A percentile compares a stretch with the other conserved stretches of the same genome.
These are phyloP conservation scores for Daboia siamensis DNA, from an alignment of 2,113 vertebrate genomes.

Conservation along the genomic window DNA sequence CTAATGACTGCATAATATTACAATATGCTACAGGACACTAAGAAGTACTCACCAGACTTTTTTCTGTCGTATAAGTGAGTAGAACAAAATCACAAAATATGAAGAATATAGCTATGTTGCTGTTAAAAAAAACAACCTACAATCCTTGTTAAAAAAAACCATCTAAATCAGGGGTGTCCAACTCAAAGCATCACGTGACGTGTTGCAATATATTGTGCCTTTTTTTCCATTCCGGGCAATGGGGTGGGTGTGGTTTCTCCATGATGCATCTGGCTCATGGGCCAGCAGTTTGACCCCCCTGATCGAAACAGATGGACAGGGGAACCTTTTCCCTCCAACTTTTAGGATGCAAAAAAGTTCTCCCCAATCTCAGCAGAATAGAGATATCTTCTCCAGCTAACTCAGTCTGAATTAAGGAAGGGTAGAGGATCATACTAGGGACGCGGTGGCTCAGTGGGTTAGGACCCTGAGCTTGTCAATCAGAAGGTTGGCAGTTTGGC, in stretches of 20 bases:
- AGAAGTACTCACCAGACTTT: background rate
- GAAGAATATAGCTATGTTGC: background rate
- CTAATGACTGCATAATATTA: background rate
- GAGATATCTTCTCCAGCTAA: background rate
- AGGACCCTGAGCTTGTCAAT: no score
- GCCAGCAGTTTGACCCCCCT: no score
- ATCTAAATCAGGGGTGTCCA: no score
- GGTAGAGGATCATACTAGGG: background rate
- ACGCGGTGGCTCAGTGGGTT: no score
- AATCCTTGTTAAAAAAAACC: background rate
- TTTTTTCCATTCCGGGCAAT: no score
- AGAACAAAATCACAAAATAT: background rate
- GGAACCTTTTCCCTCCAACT: background rate
- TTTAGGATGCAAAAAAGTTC: background rate
- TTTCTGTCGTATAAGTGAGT: background rate
- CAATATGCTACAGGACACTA: background rate
- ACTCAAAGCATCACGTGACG: no score
- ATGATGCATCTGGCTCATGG: no score
- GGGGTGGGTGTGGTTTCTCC: no score
- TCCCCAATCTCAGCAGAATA: background rate
- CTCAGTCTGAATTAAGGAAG: background rate
- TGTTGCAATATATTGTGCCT: no score
- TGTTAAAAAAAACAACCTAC: background rate
- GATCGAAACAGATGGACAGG: background rate
- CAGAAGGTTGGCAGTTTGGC: no score